A percentile compares a stretch with the other conserved stretches of the same genome.
Conservation (phyloP, 2,888 invertebrate species). For the Drosophila melanocephala region DNA sequence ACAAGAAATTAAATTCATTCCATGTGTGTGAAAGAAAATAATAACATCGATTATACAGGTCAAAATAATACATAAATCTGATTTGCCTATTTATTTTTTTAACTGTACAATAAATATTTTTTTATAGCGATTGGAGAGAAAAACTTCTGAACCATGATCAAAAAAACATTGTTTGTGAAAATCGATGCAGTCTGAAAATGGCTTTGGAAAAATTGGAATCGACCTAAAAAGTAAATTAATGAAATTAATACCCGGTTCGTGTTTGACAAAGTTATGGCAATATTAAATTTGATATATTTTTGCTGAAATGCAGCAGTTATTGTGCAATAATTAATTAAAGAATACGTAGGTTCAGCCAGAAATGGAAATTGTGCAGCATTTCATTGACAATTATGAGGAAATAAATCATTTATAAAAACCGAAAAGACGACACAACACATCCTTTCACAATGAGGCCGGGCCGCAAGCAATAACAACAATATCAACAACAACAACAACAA, state of each 20-base stretch:
- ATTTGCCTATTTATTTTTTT: background rate
- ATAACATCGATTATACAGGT: background rate
- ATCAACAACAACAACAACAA: conserved; percentile 8
- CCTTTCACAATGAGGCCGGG: conserved; percentile 47
- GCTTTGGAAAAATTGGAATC: background rate
- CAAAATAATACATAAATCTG: background rate
- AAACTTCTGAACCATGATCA: background rate
- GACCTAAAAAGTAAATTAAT: background rate
- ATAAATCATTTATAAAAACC: conserved; percentile 52
- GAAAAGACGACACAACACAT: conserved; percentile 50
- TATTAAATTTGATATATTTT: background rate
- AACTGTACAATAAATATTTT: background rate
- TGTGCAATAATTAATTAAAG: conserved; percentile 31
- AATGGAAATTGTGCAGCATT: conserved; percentile 53
- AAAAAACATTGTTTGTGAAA: background rate
- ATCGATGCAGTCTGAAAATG: background rate
- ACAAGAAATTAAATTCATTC: conserved; percentile 12
- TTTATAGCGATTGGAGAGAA: background rate
- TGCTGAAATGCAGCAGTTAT: background rate
- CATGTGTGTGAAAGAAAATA: background rate
- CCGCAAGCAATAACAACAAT: conserved; percentile 36
- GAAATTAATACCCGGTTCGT: background rate
- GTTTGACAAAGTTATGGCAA: background rate
- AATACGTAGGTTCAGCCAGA: conserved; percentile 35
- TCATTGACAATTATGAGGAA: conserved; percentile 60